Evolutionary conservation across 2,113 vertebrate genomes (phyloP), one percentile per base, ranked within the genome.

Genomic region (Lepisosteus osseus): DNA sequence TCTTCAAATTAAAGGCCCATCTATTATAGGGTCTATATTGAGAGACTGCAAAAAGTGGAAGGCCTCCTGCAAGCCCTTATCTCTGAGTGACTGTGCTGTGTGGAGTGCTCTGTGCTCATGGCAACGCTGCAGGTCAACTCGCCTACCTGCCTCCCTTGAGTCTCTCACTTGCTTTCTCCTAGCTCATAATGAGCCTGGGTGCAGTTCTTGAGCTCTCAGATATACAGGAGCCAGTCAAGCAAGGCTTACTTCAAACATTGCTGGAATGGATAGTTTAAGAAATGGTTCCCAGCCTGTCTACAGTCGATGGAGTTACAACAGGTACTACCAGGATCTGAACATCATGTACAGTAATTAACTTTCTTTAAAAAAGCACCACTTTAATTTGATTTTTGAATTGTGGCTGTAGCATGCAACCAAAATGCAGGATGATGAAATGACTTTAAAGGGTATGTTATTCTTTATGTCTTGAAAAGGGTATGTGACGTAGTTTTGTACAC

Each of bases 261-360:
- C 17, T 6, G 14, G 17, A 14, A 70, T 70, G 73, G 67, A 74
- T 43, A n/a, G 9, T n/a, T 6, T 56, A 61, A 70, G 65, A 47
- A 74, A 42, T 55, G 17, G 57, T 17, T 15, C 51, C 2, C 72
- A 45, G 72, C 73, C 73, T n/a, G 41, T 47, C n/a, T 74, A 74
- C 61, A 74, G 73, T 54, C 67, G 73, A 59, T 74, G 73, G 73
- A 69, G 67, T 42, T 74, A 74, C 73, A 74, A 62, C 47, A 51
- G 47, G 47, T 51, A 51, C 47, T 51, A 9, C 5, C 29, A 29
- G 29, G 29, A 29, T 29, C 29, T 29, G 29, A 29, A 1, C 29
- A 29, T 29, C 29, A 29, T 29, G 29, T 29, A 29, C 29, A 29
- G 29, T 29, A 29, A 29, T 29, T 29, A 29, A 29, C 29, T 29